Percentiles rank a stretch among this genome's conserved stretches.
Evolutionary conservation across 2,888 invertebrate genomes (phyloP).

Genomic region (Drosophila tripunctata): DNA sequence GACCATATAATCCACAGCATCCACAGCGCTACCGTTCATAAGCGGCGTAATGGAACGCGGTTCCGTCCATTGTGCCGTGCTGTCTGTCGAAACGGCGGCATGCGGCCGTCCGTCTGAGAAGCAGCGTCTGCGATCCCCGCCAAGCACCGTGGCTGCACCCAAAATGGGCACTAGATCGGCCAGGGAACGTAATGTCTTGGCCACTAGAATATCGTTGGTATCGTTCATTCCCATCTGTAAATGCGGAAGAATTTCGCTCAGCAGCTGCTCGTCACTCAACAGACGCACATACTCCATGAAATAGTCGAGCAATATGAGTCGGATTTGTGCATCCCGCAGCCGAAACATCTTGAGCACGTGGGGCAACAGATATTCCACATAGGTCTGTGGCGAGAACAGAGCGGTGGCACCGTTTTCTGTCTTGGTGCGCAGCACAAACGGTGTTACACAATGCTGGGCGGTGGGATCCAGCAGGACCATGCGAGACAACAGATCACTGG

Average conservation of each 20-base stretch:
- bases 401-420: constrained; percentile 86
- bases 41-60: constrained; percentile 84
- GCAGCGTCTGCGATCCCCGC: constrained; percentile 90
- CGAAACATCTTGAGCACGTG: constrained; percentile 92
- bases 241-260: constrained; percentile 93
- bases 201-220: constrained; percentile 92
- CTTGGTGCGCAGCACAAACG: constrained; percentile 85
- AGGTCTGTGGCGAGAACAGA: constrained; percentile 89
- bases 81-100: constrained; percentile 76
- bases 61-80: constrained; percentile 78
- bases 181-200: constrained; percentile 91
- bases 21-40: constrained; percentile 66
- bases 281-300: constrained; percentile 90
- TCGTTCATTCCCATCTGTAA: constrained; percentile 94
- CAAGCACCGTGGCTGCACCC: constrained; percentile 93
- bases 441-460: constrained; percentile 86
- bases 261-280: constrained; percentile 91
- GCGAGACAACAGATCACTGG: constrained; percentile 91
- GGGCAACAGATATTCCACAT: constrained; percentile 90
- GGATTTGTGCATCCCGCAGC: constrained; percentile 93
- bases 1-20: constrained; percentile 77
- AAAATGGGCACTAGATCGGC: constrained; percentile 92
- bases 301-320: constrained; percentile 91
- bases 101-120: constrained; percentile 94
- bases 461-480: constrained; percentile 93